phyloP scores from a whole-genome alignment of 2,113 vertebrate genomes.

The Prunella fulvescens region DNA sequence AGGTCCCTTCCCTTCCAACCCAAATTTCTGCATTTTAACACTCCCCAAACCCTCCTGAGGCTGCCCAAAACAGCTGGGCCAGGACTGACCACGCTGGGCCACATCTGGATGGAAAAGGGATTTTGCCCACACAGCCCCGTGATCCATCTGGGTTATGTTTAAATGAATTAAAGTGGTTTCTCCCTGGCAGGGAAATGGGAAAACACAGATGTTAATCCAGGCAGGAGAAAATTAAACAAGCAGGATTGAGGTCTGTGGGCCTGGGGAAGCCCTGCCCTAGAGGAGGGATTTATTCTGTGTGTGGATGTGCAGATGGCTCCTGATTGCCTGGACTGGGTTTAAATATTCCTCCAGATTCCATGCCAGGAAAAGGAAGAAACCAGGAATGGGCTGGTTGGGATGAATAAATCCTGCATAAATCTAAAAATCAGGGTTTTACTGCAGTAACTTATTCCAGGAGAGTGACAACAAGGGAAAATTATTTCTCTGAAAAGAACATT shows the following conservation, averaged over 20 bases:
- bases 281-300: neutral
- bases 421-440: neutral
- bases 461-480: neutral
- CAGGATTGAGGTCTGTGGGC: neutral
- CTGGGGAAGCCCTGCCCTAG: neutral
- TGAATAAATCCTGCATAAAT: neutral
- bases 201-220: neutral
- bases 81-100: rapidly evolving
- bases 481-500: neutral
- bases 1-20: neutral
- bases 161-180: neutral
- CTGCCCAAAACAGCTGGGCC: neutral
- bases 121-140: neutral
- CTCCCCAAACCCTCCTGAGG: neutral
- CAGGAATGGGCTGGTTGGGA: rapidly evolving
- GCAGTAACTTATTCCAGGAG: neutral
- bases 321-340: neutral
- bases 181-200: neutral
- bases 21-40: neutral
- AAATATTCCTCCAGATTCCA: neutral
- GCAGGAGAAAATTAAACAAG: neutral
- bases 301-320: neutral
- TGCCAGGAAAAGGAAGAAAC: neutral
- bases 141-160: neutral
- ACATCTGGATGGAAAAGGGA: neutral